Conservation (phyloP, 2,113 vertebrate species). For the Collichthys lucidus region DNA sequence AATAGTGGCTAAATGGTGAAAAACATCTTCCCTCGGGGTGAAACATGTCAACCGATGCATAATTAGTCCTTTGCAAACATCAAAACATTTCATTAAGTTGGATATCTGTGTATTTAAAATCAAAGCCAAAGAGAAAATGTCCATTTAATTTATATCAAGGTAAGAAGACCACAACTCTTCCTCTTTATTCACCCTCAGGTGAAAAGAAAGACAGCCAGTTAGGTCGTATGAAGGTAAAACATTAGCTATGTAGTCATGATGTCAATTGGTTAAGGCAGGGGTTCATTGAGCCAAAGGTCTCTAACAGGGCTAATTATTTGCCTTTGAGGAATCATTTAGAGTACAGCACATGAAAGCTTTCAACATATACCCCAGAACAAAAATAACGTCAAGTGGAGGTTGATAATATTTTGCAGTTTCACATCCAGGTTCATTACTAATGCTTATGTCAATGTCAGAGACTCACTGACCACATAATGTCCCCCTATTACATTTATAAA, state of each 20-base stretch:
- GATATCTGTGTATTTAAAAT: conserved; percentile 52
- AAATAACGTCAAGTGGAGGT: conserved; percentile 49
- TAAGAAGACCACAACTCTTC: conserved; percentile 37
- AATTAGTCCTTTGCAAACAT: conserved; percentile 66
- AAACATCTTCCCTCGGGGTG: conserved; percentile 69
- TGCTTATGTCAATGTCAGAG: conserved; percentile 63
- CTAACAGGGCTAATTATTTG: conserved; percentile 66
- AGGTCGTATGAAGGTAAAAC: conserved; percentile 46
- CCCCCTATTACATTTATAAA: conserved; percentile 46
- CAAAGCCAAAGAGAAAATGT: conserved; percentile 58
- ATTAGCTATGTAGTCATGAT: conserved; percentile 52
- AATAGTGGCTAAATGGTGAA: conserved; percentile 50
- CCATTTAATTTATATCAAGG: conserved; percentile 70
- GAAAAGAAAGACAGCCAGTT: conserved; percentile 44
- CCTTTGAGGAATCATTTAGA: conserved; percentile 61
- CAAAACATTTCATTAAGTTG: conserved; percentile 71
- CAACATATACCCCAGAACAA: conserved; percentile 30
- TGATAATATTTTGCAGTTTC: conserved; percentile 43
- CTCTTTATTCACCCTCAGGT: conserved; percentile 64
- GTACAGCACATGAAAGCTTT: conserved; percentile 26
- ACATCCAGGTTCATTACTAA: conserved; percentile 58
- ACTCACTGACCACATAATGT: conserved; percentile 61
- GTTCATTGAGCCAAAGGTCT: conserved; percentile 64
- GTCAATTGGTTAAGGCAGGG: conserved; percentile 55
- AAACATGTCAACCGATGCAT: conserved; percentile 56